Percentiles rank a stretch among this genome's conserved stretches.
Evolutionary conservation across 2,888 invertebrate species (phyloP).

Genomic region (Conchocele bisecta): DNA sequence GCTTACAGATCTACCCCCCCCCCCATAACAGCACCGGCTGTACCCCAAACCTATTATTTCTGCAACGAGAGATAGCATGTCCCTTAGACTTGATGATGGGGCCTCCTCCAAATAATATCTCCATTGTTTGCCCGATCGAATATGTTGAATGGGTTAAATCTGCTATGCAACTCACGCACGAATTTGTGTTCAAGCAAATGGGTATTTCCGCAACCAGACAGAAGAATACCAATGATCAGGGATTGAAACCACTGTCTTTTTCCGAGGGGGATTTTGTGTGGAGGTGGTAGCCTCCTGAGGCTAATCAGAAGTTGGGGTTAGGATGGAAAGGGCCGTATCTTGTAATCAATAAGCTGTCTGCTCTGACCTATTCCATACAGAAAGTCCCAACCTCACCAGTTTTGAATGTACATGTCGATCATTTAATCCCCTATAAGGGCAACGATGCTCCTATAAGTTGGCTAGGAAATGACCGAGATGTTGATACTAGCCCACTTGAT

Average conservation of each 20-base stretch:
- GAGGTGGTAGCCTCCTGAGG: slow-evolving; percentile 37
- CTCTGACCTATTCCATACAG: no score
- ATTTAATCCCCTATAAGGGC: no score
- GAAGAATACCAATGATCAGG: slow-evolving; percentile 23
- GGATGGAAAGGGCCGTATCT: slow-evolving; percentile 42
- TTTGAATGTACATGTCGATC: slow-evolving; percentile 24
- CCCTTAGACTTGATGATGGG: slow-evolving; percentile 41
- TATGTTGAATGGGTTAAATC: slow-evolving; percentile 34
- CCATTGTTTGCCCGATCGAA: slow-evolving; percentile 21
- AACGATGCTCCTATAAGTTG: no score
- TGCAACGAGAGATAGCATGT: slow-evolving; percentile 23
- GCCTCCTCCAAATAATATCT: not conserved
- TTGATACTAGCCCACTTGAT: no score
- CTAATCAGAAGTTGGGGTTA: slow-evolving; percentile 20
- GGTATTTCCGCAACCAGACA: slow-evolving; percentile 14
- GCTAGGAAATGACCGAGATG: no score
- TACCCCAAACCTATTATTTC: slow-evolving; percentile 29
- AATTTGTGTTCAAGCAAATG: slow-evolving; percentile 61
- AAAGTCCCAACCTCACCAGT: not conserved
- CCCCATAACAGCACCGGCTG: slow-evolving; percentile 33
- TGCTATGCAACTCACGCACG: slow-evolving; percentile 91
- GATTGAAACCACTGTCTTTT: slow-evolving; percentile 10
- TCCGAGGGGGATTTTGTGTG: slow-evolving; percentile 20
- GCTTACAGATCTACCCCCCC: slow-evolving; percentile 34
- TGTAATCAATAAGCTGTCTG: no score